A percentile compares a stretch with the other conserved stretches of the same genome.
These are phyloP conservation scores for Cryptoblepharus egeriae DNA, from an alignment of 2,797 vertebrate species.

Conservation along the genomic window DNA sequence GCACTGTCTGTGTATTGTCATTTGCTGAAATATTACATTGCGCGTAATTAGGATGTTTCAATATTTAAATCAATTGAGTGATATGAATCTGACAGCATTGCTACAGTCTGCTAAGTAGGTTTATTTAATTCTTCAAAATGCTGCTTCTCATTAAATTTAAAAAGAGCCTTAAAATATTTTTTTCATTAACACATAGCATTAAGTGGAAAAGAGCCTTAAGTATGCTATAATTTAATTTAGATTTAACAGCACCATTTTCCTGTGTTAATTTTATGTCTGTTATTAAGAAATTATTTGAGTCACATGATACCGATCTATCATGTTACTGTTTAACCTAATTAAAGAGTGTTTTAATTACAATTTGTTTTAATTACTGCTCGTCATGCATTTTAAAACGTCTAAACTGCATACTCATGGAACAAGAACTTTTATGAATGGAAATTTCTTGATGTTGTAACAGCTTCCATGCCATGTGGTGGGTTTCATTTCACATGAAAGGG, in stretches of 20 bases:
- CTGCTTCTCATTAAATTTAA: slow-evolving; percentile 40
- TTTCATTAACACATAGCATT: slow-evolving; percentile 77
- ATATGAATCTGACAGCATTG: slow-evolving; percentile 33
- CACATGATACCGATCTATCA: slow-evolving; percentile 75
- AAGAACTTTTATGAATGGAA: slow-evolving; percentile 16
- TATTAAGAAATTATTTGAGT: slow-evolving; percentile 84
- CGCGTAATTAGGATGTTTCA: slow-evolving; percentile 2
- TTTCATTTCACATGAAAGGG: background rate
- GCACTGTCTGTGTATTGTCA: background rate
- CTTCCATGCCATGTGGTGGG: background rate
- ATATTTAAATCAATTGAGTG: slow-evolving; percentile 27
- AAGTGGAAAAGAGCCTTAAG: slow-evolving; percentile 75
- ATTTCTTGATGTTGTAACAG: background rate
- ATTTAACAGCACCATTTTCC: slow-evolving; percentile 74
- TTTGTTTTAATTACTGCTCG: slow-evolving; percentile 81
- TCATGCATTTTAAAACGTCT: slow-evolving; percentile 79
- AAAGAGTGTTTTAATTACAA: slow-evolving; percentile 80
- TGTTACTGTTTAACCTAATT: slow-evolving; percentile 77
- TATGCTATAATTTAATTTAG: slow-evolving; percentile 81
- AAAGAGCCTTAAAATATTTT: slow-evolving; percentile 71
- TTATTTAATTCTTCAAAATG: slow-evolving; percentile 63
- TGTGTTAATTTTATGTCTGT: slow-evolving; percentile 80
- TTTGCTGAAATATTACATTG: background rate
- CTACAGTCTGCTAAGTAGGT: slow-evolving; percentile 50
- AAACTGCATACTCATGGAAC: slow-evolving; percentile 71